Base-by-base conservation (phyloP, 2,113 vertebrate species). In the Brachirus orientalis region DNA sequence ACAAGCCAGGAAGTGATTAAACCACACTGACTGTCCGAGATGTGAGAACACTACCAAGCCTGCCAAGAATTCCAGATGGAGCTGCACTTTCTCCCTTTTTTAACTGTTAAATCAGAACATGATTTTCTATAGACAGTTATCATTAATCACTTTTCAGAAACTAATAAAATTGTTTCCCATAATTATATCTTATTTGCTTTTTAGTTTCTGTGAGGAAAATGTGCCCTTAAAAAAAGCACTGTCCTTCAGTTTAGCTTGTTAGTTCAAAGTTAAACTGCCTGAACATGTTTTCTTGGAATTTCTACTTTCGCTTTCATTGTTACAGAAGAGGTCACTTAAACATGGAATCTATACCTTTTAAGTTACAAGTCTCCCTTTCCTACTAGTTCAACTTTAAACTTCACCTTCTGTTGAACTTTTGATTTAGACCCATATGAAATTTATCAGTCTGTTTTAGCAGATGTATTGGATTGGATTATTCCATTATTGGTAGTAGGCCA, bases 401-500 rank as follows among this genome's bases (percentile, higher is more conserved):
- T 28, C 28, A 28, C 28, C 28, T 28, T 28, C 6, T 28, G 28
- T 28, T 28, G 28, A 28, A 3, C 28, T 28, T 28, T 28, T 28
- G 28, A 28, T 28, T 28, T 28, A 6, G n/a, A n/a, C n/a, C n/a
- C n/a, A n/a, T 2, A 28, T 28, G 28, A 28, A 28, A 6, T 28
- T 3, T 28, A 28, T 28, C 28, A 28, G 28, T 6, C 28, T 28
- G 28, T 28, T 28, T 6, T 28, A n/a, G 28, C 3, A 28, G 28
- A 28, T n/a, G n/a, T n/a, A n/a, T n/a, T n/a, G n/a, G n/a, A n/a
- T n/a, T n/a, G 28, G 6, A 28, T 3, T 28, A 28, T 2, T 28
- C 28, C 28, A 28, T 28, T 20, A 45, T 17, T 22, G 22, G 62
- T 71, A 37, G 68, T 12, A 68, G 37, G 75, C 78, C 83, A 70